Evolutionary conservation across 2,113 vertebrate species (phyloP), one percentile per base, ranked within the genome.

Genomic region (Paracanthobrama guichenoti): DNA sequence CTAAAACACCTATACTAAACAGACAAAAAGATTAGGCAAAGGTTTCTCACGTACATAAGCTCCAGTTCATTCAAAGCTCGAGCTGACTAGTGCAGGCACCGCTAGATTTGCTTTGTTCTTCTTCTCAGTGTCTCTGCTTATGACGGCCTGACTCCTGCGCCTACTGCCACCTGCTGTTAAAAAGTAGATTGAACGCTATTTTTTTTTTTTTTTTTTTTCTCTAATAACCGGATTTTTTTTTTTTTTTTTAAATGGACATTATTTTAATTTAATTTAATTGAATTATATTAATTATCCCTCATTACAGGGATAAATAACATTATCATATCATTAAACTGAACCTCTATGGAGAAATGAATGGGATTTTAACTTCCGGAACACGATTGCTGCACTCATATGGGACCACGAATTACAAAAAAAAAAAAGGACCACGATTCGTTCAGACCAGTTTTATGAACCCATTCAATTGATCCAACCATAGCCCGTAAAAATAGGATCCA

Each of bases 1-100:
- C 31, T 9, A 60, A 26, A 57, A 2, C 7, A 57, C 18, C 20
- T 44, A 44, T 10, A 24, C 13, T 50, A 24, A 39, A 20, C 55
- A 46, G 4, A 12, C 16, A 24, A 62, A 12, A 50, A 46, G 11
- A 35, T 39, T 3, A 66, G 8, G 14, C 0, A 50, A 62, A 84
- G 14, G 72, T 28, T 75, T 44, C 35, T 74, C 50, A 81, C 87
- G 86, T 76, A 88, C 84, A 86, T 88, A 66, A 77, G 12, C 26
- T 44, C 31, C 75, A 77, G 71, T 81, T 86, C 87, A 85, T 87
- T 85, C 76, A 79, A 66, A 55, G 35, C 42, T 64, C 28, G 42
- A 39, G 57, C 67, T 57, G 42, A 76, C 35, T 59, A 35, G 39
- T 42, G 28, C 48, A 79, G 46, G 22, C 14, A 85, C 12, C 79